Evolutionary conservation across 1,140 invertebrate species (phyloP).

Genomic region (Heliconius melpomene): DNA sequence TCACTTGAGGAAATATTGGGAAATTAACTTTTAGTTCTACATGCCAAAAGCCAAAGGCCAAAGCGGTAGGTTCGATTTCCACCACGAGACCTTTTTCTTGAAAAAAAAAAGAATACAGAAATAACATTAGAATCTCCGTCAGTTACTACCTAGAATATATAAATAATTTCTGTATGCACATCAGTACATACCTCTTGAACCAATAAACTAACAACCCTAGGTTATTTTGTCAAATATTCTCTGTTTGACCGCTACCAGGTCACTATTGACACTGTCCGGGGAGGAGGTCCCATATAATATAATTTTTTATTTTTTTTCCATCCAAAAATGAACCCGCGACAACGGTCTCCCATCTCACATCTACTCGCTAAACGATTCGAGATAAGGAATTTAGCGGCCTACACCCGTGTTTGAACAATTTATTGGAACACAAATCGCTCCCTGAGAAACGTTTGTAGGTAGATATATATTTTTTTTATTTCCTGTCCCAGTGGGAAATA

Average conservation of each 20-base stretch:
- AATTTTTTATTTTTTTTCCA: conserved; percentile 29
- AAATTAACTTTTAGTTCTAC: neutral
- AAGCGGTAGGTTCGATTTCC: too few relatives aligned
- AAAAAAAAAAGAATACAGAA: too few relatives aligned
- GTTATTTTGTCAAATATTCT: neutral
- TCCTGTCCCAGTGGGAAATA: conserved; percentile 61
- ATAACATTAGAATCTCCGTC: too few relatives aligned
- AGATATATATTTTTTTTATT: conserved; percentile 49
- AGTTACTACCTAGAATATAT: too few relatives aligned
- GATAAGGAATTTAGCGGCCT: conserved; percentile 62
- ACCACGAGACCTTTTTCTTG: too few relatives aligned
- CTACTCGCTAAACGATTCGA: conserved; percentile 59
- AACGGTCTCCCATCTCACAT: conserved; percentile 45
- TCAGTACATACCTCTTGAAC: neutral
- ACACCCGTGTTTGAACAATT: conserved; percentile 54
- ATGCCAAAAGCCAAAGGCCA: too few relatives aligned
- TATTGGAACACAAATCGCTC: conserved; percentile 64
- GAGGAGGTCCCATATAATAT: conserved; percentile 25
- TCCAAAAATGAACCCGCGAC: conserved; percentile 39
- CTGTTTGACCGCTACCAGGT: conserved; percentile 9
- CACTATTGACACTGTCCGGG: conserved; percentile 17
- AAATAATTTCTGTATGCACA: too few relatives aligned
- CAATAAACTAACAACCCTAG: neutral
- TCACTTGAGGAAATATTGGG: neutral
- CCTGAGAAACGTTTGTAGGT: conserved; percentile 48